Conservation (phyloP, 2,888 invertebrate genomes). For the Tenodera sinensis region DNA sequence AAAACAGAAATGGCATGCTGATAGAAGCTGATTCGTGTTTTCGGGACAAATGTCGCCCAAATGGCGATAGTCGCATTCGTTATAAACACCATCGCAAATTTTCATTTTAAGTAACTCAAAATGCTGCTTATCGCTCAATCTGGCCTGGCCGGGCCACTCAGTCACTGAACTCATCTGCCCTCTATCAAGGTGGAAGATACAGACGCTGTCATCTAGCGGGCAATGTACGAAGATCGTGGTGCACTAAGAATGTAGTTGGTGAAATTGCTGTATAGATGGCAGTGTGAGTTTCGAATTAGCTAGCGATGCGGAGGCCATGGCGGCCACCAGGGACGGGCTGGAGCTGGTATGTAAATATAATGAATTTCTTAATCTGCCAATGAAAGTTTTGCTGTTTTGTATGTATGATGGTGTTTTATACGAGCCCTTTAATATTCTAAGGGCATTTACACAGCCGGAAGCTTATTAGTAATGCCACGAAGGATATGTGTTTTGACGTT, state of each 20-base stretch:
- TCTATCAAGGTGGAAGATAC: too few relatives aligned
- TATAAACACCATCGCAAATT: too few relatives aligned
- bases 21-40: too few relatives aligned
- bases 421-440: neutral
- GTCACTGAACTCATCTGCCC: too few relatives aligned
- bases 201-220: too few relatives aligned
- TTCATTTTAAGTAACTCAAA: too few relatives aligned
- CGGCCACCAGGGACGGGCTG: conserved; percentile 20
- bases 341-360: conserved; percentile 20
- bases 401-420: neutral
- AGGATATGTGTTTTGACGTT: neutral
- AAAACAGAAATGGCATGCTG: too few relatives aligned
- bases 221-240: neutral
- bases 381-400: neutral
- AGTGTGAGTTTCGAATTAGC: neutral
- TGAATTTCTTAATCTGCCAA: neutral
- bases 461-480: neutral
- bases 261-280: neutral
- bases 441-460: neutral
- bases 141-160: too few relatives aligned
- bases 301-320: conserved; percentile 26
- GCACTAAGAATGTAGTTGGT: neutral
- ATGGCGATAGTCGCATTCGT: too few relatives aligned
- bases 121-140: too few relatives aligned
- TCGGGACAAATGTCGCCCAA: too few relatives aligned